These are phyloP conservation scores for Picus viridis DNA, from an alignment of 2,797 vertebrate species.

Conservation along the genomic window DNA sequence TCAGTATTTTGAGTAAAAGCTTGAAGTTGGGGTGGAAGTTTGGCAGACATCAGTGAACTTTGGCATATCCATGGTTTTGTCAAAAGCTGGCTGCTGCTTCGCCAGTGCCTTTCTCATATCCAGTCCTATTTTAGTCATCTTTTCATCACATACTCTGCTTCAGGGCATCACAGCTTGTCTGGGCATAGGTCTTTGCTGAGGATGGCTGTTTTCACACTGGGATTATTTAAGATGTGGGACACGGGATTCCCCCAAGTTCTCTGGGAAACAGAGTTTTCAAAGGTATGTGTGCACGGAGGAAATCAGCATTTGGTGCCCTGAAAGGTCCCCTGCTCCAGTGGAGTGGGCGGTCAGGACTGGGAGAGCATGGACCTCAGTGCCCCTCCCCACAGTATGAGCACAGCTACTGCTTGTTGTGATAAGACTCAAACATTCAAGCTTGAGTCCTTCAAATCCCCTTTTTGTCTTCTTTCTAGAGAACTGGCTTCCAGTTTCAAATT, in stretches of 20 bases:
- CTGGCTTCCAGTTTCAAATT: background rate
- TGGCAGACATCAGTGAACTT: background rate
- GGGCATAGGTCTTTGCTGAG: background rate
- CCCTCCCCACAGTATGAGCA: background rate
- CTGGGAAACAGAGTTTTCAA: background rate
- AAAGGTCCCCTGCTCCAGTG: background rate
- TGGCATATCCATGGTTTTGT: background rate
- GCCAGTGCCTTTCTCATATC: background rate
- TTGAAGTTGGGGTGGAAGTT: background rate
- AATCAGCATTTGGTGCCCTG: background rate
- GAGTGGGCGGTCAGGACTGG: background rate
- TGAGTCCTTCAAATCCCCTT: background rate
- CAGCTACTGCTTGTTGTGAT: background rate
- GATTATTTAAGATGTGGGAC: background rate
- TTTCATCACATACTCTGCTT: background rate
- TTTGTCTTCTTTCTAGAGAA: background rate
- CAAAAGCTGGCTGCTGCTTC: slow-evolving; percentile 6
- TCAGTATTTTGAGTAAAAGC: background rate
- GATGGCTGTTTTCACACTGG: background rate
- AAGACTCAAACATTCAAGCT: background rate
- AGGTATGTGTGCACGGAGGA: background rate
- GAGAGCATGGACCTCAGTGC: background rate
- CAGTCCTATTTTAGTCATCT: background rate
- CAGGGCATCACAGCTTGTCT: background rate
- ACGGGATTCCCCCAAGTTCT: background rate